phyloP scores from a whole-genome alignment of 2,888 invertebrate species.

The Alentia gelatinosa region DNA sequence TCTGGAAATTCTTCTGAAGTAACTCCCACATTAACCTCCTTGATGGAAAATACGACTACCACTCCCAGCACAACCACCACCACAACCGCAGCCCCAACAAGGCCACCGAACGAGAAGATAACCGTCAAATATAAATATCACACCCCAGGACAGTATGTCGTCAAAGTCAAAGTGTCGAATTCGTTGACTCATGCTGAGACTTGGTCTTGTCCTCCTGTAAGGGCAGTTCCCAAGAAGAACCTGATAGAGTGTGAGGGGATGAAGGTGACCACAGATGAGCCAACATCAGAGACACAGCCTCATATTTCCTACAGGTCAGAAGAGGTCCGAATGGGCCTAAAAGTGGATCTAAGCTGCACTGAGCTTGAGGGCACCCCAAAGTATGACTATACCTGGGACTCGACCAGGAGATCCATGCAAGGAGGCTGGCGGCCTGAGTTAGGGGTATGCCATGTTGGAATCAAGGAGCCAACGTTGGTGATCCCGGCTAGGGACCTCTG shows the following conservation, averaged over 20 bases:
- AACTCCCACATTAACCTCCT: not conserved
- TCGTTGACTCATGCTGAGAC: conserved; percentile 69
- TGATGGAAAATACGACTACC: not conserved
- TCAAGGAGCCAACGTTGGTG: not conserved
- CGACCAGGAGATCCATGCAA: not conserved
- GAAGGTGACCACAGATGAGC: not conserved
- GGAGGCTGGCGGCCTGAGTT: conserved; percentile 63
- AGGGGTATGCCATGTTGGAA: conserved; percentile 62
- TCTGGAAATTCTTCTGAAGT: not conserved
- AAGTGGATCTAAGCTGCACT: not conserved
- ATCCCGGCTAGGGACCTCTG: conserved; percentile 64
- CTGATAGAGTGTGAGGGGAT: conserved; percentile 46
- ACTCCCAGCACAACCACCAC: not conserved
- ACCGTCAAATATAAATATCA: conserved; percentile 57
- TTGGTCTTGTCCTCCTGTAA: conserved; percentile 72
- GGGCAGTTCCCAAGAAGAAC: conserved; percentile 63
- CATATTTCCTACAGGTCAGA: conserved; percentile 49
- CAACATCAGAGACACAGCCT: conserved; percentile 55
- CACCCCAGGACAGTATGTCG: conserved; percentile 67
- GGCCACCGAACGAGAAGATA: conserved; percentile 32
- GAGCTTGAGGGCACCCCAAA: not conserved
- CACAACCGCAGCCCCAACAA: not conserved
- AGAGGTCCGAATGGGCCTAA: conserved; percentile 37
- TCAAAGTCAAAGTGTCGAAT: conserved; percentile 71
- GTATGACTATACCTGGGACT: conserved; percentile 68